Conservation (phyloP, 2,797 vertebrate genomes). For the Oreonectes daqikongensis region DNA sequence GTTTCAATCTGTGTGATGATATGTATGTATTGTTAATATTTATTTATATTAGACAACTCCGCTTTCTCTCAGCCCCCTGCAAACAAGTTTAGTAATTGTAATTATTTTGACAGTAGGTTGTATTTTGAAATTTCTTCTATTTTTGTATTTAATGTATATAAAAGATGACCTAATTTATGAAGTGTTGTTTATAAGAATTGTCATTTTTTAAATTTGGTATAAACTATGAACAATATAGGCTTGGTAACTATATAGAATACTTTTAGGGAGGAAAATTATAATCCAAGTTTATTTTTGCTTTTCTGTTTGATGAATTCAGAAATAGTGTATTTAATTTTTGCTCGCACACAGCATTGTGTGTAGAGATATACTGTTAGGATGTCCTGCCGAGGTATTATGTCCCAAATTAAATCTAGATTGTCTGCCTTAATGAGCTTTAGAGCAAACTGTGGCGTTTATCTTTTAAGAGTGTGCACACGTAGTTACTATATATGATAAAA, state of each 20-base stretch:
- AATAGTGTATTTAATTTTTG: background rate
- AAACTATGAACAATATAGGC: slow-evolving; percentile 25
- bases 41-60: background rate
- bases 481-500: background rate
- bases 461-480: background rate
- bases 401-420: background rate
- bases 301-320: background rate
- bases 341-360: no score
- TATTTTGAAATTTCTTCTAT: slow-evolving; percentile 44
- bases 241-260: slow-evolving; percentile 9
- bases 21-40: no score
- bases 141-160: slow-evolving; percentile 60
- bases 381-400: slow-evolving; percentile 2
- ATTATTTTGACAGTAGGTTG: slow-evolving; percentile 44
- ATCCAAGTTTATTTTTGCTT: background rate
- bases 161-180: slow-evolving; percentile 56
- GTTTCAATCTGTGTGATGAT: no score
- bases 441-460: background rate
- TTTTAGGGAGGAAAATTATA: background rate
- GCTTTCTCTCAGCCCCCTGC: background rate
- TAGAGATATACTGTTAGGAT: background rate
- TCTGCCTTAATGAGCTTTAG: slow-evolving; percentile 2
- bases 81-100: slow-evolving; percentile 27
- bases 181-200: slow-evolving; percentile 45
- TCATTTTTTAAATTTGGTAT: slow-evolving; percentile 29